Evolutionary conservation across 2,888 invertebrate species (phyloP).

Genomic region (Lochmaea capreae): DNA sequence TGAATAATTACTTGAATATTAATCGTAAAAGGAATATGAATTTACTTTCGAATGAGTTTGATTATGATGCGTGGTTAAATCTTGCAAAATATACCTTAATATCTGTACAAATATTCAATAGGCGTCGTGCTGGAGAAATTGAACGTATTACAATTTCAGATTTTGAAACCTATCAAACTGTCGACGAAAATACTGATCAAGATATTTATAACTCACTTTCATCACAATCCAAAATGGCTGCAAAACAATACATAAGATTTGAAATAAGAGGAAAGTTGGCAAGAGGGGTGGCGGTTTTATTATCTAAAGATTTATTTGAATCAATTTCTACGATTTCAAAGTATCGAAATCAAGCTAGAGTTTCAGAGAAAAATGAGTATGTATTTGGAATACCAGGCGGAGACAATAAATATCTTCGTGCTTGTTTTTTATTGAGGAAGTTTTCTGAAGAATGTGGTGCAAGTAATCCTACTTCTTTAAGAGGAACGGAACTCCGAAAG

Average conservation of each 20-base stretch:
- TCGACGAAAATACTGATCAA: constrained; percentile 28
- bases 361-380: constrained; percentile 31
- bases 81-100: constrained; percentile 40
- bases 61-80: constrained; percentile 25
- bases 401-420: constrained; percentile 41
- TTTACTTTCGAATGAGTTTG: constrained; percentile 14
- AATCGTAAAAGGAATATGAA: constrained; percentile 5
- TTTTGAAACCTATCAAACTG: constrained; percentile 33
- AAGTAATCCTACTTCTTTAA: constrained; percentile 41
- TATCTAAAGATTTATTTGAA: constrained; percentile 20
- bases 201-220: constrained; percentile 27
- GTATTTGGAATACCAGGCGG: constrained; percentile 37
- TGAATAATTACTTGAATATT: constrained; percentile 19
- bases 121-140: constrained; percentile 42
- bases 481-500: constrained; percentile 46
- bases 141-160: constrained; percentile 36
- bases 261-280: constrained; percentile 28
- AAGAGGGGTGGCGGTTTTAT: constrained; percentile 28
- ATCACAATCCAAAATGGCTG: constrained; percentile 11
- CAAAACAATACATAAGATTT: constrained; percentile 28
- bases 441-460: constrained; percentile 50
- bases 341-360: constrained; percentile 25
- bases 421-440: constrained; percentile 47
- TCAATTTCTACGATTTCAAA: constrained; percentile 29
- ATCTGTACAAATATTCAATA: constrained; percentile 42